Conservation (phyloP, 2,888 invertebrate genomes). For the Ormyrus thymus region DNA sequence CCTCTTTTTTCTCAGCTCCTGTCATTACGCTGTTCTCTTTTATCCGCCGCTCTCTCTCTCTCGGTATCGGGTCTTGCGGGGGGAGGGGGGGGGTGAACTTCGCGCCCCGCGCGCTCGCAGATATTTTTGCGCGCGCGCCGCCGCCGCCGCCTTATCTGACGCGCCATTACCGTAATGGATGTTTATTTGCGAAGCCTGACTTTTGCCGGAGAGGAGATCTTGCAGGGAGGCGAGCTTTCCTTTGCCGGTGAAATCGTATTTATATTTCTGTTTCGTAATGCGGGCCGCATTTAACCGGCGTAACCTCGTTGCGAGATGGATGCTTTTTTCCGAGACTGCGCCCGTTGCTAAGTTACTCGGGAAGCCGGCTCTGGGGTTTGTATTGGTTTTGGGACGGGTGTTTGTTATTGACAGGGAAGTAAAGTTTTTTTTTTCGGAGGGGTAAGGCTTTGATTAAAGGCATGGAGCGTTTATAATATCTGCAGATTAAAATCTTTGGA, state of each 20-base stretch:
- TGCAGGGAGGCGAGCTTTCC: background rate
- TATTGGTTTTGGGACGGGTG: no score
- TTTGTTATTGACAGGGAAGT: background rate
- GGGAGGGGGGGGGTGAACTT: no score
- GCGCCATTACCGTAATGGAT: conserved; percentile 49
- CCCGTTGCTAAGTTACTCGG: no score
- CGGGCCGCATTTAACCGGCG: background rate
- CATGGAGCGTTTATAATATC: no score
- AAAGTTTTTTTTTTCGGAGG: background rate
- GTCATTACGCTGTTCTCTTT: background rate
- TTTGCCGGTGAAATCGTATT: no score
- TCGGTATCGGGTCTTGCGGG: background rate
- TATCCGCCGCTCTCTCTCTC: background rate
- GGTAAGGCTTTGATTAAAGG: no score
- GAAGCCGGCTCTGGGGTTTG: no score
- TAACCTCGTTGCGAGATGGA: background rate
- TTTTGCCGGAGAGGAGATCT: no score
- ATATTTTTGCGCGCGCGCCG: conserved; percentile 10
- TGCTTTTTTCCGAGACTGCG: no score
- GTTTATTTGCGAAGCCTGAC: conserved; percentile 37
- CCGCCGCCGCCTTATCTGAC: conserved; percentile 23
- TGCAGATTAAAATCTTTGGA: no score
- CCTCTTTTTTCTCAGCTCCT: background rate
- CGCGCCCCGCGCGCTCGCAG: background rate
- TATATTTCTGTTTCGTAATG: background rate